Evolutionary conservation across 2,113 vertebrate species (phyloP), one percentile per base, ranked within the genome.

Genomic region (Ictidomys tridecemlineatus): DNA sequence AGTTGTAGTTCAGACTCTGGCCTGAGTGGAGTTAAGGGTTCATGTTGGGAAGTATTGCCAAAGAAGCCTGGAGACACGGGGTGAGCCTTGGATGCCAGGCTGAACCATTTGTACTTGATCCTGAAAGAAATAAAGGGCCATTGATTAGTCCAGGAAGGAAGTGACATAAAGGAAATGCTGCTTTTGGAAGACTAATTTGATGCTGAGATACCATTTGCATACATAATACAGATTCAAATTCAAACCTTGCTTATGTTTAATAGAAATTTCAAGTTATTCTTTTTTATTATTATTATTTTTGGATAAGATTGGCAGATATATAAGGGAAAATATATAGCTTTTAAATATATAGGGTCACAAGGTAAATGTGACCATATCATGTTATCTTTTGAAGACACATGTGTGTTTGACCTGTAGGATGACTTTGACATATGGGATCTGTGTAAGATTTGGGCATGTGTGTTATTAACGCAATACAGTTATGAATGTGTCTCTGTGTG

Each of bases 131-230:
- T 45, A 97, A 96, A 96, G 90, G 65, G 56, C 74, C 89, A 96
- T 96, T 98, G 96, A 98, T 88, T 87, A 79, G 63, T 86, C 61
- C 93, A 97, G 97, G 97, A 96, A 97, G 95, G 87, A 96, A 97
- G 39, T 87, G 80, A 94, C 96, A 91, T 95, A 95, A 96, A 85
- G 96, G 92, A 96, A 97, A 96, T 94, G 85, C 82, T 95, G 65
- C 89, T 96, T 85, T 74, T 95, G n/a, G 69, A 95, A 96, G 89
- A 97, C 67, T 84, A 91, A 94, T 79, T 80, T 95, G 92, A 93
- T 95, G 61, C 80, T 53, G 79, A 34, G 85, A 94, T 92, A 90
- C 79, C 22, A 93, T 95, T 92, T 92, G 92, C 94, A 96, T 97
- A 74, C 77, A 78, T 84, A 97, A 97, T 89, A 88, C 39, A 39